Evolutionary conservation across 2,113 vertebrate genomes (phyloP), one percentile per base, ranked within the genome.

Genomic region (Tringa solitaria): DNA sequence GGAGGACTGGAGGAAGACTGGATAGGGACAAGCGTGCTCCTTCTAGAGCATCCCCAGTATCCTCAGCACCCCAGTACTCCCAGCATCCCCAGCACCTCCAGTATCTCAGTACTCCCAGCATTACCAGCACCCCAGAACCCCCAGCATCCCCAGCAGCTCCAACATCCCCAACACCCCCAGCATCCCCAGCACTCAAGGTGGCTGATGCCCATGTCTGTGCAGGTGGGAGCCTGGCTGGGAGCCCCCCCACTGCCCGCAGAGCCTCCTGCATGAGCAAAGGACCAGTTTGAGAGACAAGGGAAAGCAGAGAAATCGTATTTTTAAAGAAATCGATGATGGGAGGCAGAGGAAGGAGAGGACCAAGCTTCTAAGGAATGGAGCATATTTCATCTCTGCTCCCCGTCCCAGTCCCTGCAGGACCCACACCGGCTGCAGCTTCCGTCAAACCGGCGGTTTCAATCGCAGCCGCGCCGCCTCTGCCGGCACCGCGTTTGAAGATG

Each of bases 401-500:
- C 9, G 0, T 73, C 24, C 89, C 86, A 4, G 76, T 33, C 90
- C 93, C 91, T 46, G 77, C 86, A 84, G 93, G 51, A 78, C 73
- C 43, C 73, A 17, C 32, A 1, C 53, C 19, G 24, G 57, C 64
- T 33, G 39, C 2, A 32, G 39, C 50, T 78, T 24, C 54, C 69
- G 17, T 21, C 88, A 2, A 68, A 14, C 53, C 17, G 2, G 17
- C 12, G 1, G 21, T 23, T 95, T 90, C 91, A 79, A 64, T 41
- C 75, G 12, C 75, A 63, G 80, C 74, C 32, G 11, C 6, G 4
- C 57, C 4, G 45, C 32, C 86, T 81, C 83, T 10, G 78, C 83
- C 48, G 4, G 86, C 63, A 43, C 68, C 27, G 39, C 0, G 12
- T 94, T 89, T 96, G 96, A 94, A 91, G 95, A 53, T 45, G 91